Percentiles rank a stretch among this genome's conserved stretches.
Evolutionary conservation across 1,140 invertebrate species (phyloP).

Genomic region (Drosophila tristis): DNA sequence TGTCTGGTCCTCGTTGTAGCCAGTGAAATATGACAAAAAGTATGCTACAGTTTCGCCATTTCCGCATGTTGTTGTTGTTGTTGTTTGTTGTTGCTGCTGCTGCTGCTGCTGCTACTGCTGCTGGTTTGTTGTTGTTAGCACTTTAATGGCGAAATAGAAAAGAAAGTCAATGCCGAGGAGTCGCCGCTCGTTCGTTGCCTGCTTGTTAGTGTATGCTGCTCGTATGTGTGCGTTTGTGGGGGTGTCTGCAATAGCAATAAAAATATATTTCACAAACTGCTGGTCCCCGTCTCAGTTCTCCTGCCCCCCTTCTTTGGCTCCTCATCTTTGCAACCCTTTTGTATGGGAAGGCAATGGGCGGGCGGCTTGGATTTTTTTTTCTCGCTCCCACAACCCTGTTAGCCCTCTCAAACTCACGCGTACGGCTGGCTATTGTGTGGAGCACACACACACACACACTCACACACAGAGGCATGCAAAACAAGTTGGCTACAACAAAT

Average conservation of each 20-base stretch:
- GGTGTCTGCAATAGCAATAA: constrained; percentile 68
- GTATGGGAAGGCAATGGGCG: constrained; percentile 47
- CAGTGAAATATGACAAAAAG: constrained; percentile 79
- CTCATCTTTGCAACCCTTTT: constrained; percentile 50
- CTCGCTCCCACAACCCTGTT: constrained; percentile 6
- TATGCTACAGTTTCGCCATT: constrained; percentile 63
- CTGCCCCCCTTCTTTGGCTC: not conserved
- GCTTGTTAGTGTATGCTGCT: constrained; percentile 12
- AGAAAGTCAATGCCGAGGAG: constrained; percentile 68
- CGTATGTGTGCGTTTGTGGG: constrained; percentile 4
- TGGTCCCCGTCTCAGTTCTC: constrained; percentile 15
- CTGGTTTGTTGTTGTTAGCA: constrained; percentile 58
- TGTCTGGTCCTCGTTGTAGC: constrained; percentile 33
- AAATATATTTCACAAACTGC: constrained; percentile 82
- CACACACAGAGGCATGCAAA: constrained; percentile 57
- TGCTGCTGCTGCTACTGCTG: constrained; percentile 14
- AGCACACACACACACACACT: constrained; percentile 17
- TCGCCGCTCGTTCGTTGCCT: constrained; percentile 30
- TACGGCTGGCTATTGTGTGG: not conserved
- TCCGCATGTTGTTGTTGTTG: constrained; percentile 33
- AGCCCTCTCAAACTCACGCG: constrained; percentile 5
- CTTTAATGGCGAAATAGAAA: constrained; percentile 63
- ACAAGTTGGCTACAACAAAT: constrained; percentile 81
- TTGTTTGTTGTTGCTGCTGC: constrained; percentile 1
- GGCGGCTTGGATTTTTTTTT: constrained; percentile 70